Evolutionary conservation across 2,113 vertebrate species (phyloP), one percentile per base, ranked within the genome.

Genomic region (Notothenia coriiceps): DNA sequence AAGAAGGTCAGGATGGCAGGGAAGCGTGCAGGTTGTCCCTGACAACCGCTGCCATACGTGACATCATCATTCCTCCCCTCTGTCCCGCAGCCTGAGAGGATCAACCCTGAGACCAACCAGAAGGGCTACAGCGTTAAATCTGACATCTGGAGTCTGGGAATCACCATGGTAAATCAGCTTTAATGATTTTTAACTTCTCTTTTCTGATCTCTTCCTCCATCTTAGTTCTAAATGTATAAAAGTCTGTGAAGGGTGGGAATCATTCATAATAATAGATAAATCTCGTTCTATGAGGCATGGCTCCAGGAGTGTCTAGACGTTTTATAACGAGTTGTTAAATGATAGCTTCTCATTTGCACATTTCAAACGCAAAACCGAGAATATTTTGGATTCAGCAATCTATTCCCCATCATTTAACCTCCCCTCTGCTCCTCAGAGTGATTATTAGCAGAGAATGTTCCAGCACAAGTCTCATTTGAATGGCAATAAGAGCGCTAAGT

Each of bases 121-220:
- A 98, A 98, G 83, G 98, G 97, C 5, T 99, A 99, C 95, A 99
- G 96, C 5, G 97, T 99, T 86, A 99, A 98, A 85, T 99, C 97
- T 0, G 97, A 99, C 93, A 98, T 99, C 92, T 99, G 98, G 98
- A 99, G 97, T 93, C 94, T 99, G 93, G 98, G 98, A 20, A 99
- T 99, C 92, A 99, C 97, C 0, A 97, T 99, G 98, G 98, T 99
- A 94, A 64, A 35, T 4, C 2, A 0, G 6, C 55, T 44, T 40
- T 61, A 15, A 25, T 10, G 1, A 4, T 5, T 25, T 44, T 2
- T 55, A 10, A 17, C 20, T 40, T 40, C 35, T 40, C 35, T 40
- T 6, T 29, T 29, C 3, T 29, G 29, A 29, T 29, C 25, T 44
- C 46, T 33, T 8, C 29, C 14, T 50, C 10, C 46, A 18, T 11